These are phyloP conservation scores for Diorhabda elongata DNA, from an alignment of 1,140 invertebrate species.

Conservation along the genomic window DNA sequence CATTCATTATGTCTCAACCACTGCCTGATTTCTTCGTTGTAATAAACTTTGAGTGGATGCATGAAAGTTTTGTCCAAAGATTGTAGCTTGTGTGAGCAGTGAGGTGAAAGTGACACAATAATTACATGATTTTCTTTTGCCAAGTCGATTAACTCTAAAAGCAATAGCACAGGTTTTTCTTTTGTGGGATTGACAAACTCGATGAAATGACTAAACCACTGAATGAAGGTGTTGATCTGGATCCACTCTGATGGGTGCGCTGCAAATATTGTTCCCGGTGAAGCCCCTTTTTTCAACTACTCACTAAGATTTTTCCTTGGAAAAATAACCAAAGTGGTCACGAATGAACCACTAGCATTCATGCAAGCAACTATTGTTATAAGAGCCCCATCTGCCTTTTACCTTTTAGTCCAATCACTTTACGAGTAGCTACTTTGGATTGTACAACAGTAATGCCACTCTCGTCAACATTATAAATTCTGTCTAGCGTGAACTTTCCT, in stretches of 20 bases:
- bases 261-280: slow-evolving; percentile 36
- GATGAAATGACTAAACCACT: slow-evolving; percentile 39
- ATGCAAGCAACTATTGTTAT: slow-evolving; percentile 36
- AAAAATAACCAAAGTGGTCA: slow-evolving; percentile 45
- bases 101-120: slow-evolving; percentile 41
- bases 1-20: slow-evolving; percentile 20
- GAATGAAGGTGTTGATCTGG: slow-evolving; percentile 30
- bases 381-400: slow-evolving; percentile 43
- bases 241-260: slow-evolving; percentile 42
- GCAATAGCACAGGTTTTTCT: slow-evolving; percentile 30
- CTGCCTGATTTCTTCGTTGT: slow-evolving; percentile 27
- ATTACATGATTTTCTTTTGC: slow-evolving; percentile 32
- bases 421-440: neutral
- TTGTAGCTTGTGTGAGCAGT: slow-evolving; percentile 43
- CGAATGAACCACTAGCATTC: slow-evolving; percentile 42
- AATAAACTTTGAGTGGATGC: slow-evolving; percentile 30
- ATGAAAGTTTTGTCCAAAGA: slow-evolving; percentile 43
- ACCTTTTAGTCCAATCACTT: neutral
- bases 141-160: slow-evolving; percentile 37
- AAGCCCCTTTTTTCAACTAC: slow-evolving; percentile 33
- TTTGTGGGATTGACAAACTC: slow-evolving; percentile 23
- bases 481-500: too few relatives aligned
- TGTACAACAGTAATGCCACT: neutral
- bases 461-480: too few relatives aligned
- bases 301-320: slow-evolving; percentile 35